Percentiles rank a stretch among this genome's conserved stretches.
Conservation (phyloP, 2,888 invertebrate genomes). For the Calephelis perditalis region DNA sequence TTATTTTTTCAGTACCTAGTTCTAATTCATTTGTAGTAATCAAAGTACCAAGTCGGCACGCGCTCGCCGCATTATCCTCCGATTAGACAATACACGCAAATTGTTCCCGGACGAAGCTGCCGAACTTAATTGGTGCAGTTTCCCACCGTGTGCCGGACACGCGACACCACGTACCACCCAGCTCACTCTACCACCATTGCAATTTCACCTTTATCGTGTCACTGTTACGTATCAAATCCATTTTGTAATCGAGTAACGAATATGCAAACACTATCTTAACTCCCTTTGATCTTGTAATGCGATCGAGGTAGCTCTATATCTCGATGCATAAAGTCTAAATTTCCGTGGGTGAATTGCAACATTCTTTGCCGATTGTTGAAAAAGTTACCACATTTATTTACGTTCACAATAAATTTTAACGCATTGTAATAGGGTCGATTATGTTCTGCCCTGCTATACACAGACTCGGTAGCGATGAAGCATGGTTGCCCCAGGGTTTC, state of each 20-base stretch:
- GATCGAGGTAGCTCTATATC: slow-evolving; percentile 16
- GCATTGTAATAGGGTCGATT: slow-evolving; percentile 27
- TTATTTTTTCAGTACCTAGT: background rate
- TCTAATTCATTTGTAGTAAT: slow-evolving; percentile 2
- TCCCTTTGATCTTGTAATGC: slow-evolving; percentile 29
- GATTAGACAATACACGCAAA: slow-evolving; percentile 40
- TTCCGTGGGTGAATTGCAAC: slow-evolving; percentile 14
- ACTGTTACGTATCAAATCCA: slow-evolving; percentile 19
- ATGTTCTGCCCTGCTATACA: slow-evolving; percentile 20
- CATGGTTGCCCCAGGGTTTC: slow-evolving; percentile 42
- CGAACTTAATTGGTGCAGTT: slow-evolving; percentile 68
- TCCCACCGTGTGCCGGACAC: slow-evolving; percentile 67
- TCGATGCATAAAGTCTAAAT: slow-evolving; percentile 28
- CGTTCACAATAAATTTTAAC: slow-evolving; percentile 24
- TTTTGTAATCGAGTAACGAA: slow-evolving; percentile 10
- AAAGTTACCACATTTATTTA: slow-evolving; percentile 17
- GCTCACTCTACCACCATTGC: slow-evolving; percentile 23
- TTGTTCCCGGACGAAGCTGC: slow-evolving; percentile 59
- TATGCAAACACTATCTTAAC: slow-evolving; percentile 23
- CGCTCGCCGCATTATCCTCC: slow-evolving; percentile 43
- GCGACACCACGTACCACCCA: slow-evolving; percentile 52
- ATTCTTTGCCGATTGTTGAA: slow-evolving; percentile 16
- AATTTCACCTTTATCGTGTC: slow-evolving; percentile 29
- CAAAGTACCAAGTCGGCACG: slow-evolving; percentile 16
- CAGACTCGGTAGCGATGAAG: slow-evolving; percentile 24